Evolutionary conservation across 2,888 invertebrate species (phyloP).

Genomic region (Lepidochrysops patricia): DNA sequence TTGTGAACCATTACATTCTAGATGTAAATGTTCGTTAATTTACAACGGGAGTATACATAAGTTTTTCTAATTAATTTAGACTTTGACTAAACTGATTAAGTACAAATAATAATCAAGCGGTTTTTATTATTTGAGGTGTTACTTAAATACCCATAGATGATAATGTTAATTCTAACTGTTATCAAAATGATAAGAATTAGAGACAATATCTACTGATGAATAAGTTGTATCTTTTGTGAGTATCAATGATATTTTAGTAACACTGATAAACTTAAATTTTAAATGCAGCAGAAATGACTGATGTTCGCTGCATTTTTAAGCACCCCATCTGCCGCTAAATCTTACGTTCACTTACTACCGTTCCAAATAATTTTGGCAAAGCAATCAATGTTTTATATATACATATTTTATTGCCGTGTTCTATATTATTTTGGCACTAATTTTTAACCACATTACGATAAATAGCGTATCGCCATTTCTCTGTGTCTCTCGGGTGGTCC

Average conservation of each 20-base stretch:
- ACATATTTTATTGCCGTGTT: slow-evolving; percentile 13
- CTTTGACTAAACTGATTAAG: not conserved
- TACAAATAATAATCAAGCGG: too few relatives aligned
- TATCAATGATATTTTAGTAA: not conserved
- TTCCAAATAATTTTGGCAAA: slow-evolving; percentile 16
- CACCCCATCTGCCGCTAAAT: slow-evolving; percentile 11
- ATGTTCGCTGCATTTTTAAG: slow-evolving; percentile 2
- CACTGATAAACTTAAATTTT: not conserved
- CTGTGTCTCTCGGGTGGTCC: slow-evolving; percentile 21
- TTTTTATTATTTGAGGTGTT: too few relatives aligned
- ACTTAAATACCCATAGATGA: too few relatives aligned
- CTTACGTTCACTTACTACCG: slow-evolving; percentile 12
- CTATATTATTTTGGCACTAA: slow-evolving; percentile 14
- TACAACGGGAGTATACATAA: not conserved
- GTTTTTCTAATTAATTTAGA: not conserved
- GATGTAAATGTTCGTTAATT: slow-evolving; percentile 7
- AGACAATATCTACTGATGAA: too few relatives aligned
- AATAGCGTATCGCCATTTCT: slow-evolving; percentile 7
- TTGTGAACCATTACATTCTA: not conserved
- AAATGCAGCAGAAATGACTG: not conserved
- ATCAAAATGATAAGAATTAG: too few relatives aligned
- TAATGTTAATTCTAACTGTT: too few relatives aligned
- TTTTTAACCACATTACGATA: slow-evolving; percentile 14
- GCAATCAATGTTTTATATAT: slow-evolving; percentile 16
- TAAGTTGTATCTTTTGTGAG: not conserved